Percentiles rank a stretch among this genome's conserved stretches.
Conservation (phyloP, 2,113 vertebrate species). For the Hyla sarda region DNA sequence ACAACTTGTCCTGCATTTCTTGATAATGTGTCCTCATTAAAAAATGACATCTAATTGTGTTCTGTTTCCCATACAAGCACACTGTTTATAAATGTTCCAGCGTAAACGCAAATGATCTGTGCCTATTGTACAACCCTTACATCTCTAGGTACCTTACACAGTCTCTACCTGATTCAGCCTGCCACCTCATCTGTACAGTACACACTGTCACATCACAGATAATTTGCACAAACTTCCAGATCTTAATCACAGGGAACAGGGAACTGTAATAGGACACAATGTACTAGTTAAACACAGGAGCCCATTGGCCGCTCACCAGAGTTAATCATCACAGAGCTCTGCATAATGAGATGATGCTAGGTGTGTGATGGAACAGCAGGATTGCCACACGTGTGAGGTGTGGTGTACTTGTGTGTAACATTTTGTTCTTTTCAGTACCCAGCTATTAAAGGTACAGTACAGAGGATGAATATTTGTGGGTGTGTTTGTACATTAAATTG, state of each 20-base stretch:
- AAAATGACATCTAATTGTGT: background rate
- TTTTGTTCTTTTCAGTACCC: conserved; percentile 40
- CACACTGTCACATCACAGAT: conserved; percentile 28
- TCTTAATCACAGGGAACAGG: conserved; percentile 29
- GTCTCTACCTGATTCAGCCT: background rate
- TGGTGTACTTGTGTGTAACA: conserved; percentile 51
- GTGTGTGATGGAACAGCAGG: conserved; percentile 42
- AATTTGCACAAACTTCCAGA: conserved; percentile 34
- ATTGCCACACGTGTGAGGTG: conserved; percentile 41
- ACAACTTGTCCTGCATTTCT: background rate
- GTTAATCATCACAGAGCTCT: conserved; percentile 30
- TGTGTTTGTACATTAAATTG: background rate
- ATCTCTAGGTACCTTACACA: background rate
- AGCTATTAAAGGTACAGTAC: conserved; percentile 35
- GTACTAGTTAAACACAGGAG: conserved; percentile 15
- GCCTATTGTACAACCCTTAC: background rate
- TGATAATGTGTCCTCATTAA: background rate
- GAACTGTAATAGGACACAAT: conserved; percentile 49
- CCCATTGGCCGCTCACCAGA: conserved; percentile 8
- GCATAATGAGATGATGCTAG: conserved; percentile 24
- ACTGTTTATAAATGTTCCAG: background rate
- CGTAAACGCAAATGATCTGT: background rate
- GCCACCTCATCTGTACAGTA: conserved; percentile 35
- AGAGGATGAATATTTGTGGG: conserved; percentile 11
- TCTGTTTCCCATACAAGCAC: background rate